A percentile compares a stretch with the other conserved stretches of the same genome.
These are phyloP conservation scores for Pelobates cultripes DNA, from an alignment of 2,797 vertebrate species.

Conservation along the genomic window DNA sequence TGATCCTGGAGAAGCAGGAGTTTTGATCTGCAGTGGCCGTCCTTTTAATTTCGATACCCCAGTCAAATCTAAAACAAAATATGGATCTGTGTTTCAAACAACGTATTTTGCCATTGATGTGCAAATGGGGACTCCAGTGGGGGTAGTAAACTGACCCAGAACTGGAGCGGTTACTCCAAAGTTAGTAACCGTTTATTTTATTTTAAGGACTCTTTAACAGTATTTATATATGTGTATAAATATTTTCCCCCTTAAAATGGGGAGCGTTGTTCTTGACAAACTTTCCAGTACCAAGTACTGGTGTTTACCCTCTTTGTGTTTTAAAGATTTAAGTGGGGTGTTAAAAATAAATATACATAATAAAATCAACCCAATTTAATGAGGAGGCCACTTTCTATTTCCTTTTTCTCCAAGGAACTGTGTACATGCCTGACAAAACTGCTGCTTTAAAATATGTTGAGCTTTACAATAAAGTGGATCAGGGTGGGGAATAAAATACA, in stretches of 20 bases:
- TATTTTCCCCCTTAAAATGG: conserved; percentile 4
- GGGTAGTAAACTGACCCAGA: background rate
- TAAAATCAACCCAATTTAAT: background rate
- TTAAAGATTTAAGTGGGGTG: background rate
- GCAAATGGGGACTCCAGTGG: background rate
- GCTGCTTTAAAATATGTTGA: conserved; percentile 1
- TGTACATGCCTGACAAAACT: background rate
- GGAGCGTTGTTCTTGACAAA: background rate
- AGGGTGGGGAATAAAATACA: background rate
- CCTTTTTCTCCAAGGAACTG: background rate
- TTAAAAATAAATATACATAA: background rate
- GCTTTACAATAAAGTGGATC: background rate
- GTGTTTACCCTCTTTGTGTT: background rate
- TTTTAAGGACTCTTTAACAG: background rate
- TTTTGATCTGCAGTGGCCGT: conserved; percentile 7
- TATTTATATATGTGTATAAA: background rate
- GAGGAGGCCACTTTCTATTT: background rate
- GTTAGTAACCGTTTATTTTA: background rate
- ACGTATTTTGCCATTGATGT: background rate
- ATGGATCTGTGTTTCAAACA: background rate
- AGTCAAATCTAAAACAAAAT: background rate
- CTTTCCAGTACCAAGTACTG: background rate
- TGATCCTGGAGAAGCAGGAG: conserved; percentile 2
- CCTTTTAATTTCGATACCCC: background rate
- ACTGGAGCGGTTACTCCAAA: too few relatives aligned